Conservation (phyloP, 2,797 vertebrate species). For the Pseudochromis fuscus region DNA sequence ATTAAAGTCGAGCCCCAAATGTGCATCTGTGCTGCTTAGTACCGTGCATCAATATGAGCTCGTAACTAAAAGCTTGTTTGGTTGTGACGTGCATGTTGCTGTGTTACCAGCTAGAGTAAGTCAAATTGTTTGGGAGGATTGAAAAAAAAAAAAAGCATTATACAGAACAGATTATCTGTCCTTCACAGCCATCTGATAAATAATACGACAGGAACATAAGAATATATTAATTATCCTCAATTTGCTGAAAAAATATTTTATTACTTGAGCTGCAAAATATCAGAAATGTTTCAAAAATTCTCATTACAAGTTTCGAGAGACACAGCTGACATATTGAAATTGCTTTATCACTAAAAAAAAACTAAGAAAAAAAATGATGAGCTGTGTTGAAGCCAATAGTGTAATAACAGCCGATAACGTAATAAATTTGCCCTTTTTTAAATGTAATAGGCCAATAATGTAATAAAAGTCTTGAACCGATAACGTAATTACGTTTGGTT, state of each 20-base stretch:
- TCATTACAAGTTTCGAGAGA: too few relatives aligned
- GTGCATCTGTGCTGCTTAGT: not conserved
- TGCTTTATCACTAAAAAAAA: too few relatives aligned
- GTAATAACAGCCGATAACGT: too few relatives aligned
- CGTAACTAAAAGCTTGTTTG: slow-evolving; percentile 3
- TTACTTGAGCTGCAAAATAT: not conserved
- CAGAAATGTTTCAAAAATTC: not conserved
- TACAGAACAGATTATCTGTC: not conserved
- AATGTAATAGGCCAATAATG: too few relatives aligned
- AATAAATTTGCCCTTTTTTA: too few relatives aligned
- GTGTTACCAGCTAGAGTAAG: not conserved
- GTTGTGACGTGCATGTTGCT: not conserved
- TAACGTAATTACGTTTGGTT: too few relatives aligned
- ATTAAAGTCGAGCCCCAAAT: not conserved
- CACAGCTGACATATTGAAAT: not conserved
- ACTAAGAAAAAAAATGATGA: too few relatives aligned
- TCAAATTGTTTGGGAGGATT: not conserved
- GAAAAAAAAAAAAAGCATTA: not conserved
- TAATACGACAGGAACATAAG: not conserved
- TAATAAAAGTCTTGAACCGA: too few relatives aligned
- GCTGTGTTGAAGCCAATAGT: too few relatives aligned
- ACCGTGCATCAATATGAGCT: not conserved
- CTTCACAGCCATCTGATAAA: not conserved
- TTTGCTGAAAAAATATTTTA: not conserved
- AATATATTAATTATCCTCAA: not conserved